Conservation (phyloP, 1,140 invertebrate genomes). For the Hyles euphorbiae region DNA sequence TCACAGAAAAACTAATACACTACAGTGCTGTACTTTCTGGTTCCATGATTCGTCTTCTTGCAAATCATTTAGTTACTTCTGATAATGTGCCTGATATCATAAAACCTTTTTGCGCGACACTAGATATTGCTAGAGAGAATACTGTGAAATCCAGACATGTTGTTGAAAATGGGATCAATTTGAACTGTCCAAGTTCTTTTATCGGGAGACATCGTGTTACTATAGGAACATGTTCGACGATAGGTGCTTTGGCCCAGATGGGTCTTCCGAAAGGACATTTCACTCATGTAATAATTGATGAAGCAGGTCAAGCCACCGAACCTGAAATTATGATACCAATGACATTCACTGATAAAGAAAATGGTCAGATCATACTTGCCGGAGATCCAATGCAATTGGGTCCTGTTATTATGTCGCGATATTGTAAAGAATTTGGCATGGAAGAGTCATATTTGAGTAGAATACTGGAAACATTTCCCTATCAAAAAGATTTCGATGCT, state of each 20-base stretch:
- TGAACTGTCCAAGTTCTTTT: constrained; percentile 74
- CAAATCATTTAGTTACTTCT: constrained; percentile 77
- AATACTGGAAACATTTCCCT: constrained; percentile 79
- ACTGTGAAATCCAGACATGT: constrained; percentile 50
- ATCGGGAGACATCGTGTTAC: constrained; percentile 86
- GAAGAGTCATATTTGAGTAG: constrained; percentile 83
- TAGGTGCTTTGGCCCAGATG: constrained; percentile 82
- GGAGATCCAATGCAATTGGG: constrained; percentile 96
- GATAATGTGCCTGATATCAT: constrained; percentile 79
- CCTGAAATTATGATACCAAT: constrained; percentile 90
- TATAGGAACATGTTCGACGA: constrained; percentile 86
- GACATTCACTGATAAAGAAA: constrained; percentile 64
- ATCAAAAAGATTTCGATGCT: constrained; percentile 78
- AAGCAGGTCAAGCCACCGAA: constrained; percentile 93
- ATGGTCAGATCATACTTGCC: constrained; percentile 86
- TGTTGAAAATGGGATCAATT: constrained; percentile 64
- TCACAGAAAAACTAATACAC: constrained; percentile 81
- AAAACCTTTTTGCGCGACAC: constrained; percentile 82
- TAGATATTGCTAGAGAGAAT: constrained; percentile 76
- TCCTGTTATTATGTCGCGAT: constrained; percentile 84
- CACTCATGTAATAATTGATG: constrained; percentile 92
- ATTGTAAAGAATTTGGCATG: constrained; percentile 80
- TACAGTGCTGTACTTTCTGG: constrained; percentile 76
- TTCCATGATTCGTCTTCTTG: constrained; percentile 83
- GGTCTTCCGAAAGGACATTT: constrained; percentile 85